A percentile compares a stretch with the other conserved stretches of the same genome.
Conservation (phyloP, 2,888 invertebrate genomes). For the Drosophila greeni region DNA sequence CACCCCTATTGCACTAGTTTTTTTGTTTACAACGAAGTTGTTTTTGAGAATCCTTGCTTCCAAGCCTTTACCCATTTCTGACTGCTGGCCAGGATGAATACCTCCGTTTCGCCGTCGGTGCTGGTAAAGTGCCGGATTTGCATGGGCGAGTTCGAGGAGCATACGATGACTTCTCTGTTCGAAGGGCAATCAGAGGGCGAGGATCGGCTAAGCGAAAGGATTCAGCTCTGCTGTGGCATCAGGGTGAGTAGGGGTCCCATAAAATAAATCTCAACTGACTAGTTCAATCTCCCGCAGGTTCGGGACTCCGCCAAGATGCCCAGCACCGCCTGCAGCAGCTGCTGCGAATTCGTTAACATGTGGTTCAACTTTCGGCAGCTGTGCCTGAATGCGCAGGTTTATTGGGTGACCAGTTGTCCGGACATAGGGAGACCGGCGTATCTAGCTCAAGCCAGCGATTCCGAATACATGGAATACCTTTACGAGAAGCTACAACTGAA, state of each 20-base stretch:
- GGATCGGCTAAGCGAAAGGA: constrained; percentile 38
- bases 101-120: not conserved
- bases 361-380: constrained; percentile 75
- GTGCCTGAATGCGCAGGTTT: constrained; percentile 75
- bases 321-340: constrained; percentile 66
- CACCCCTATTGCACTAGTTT: not conserved
- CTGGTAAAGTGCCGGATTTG: constrained; percentile 61
- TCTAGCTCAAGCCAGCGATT: constrained; percentile 42
- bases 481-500: constrained; percentile 48
- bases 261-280: not conserved
- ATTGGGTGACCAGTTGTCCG: constrained; percentile 54
- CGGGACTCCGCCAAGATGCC: constrained; percentile 55
- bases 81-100: constrained; percentile 19
- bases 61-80: not conserved
- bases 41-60: not conserved
- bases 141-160: constrained; percentile 56
- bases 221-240: constrained; percentile 72
- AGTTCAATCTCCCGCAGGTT: constrained; percentile 24
- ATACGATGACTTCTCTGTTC: constrained; percentile 56
- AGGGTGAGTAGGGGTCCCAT: constrained; percentile 43
- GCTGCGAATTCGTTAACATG: constrained; percentile 70
- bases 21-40: constrained; percentile 20
- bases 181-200: not conserved
- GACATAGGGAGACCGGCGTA: constrained; percentile 30
- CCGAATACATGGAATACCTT: constrained; percentile 53